A percentile compares a stretch with the other conserved stretches of the same genome.
Conservation (phyloP, 2,888 invertebrate species). For the Brenthis ino region DNA sequence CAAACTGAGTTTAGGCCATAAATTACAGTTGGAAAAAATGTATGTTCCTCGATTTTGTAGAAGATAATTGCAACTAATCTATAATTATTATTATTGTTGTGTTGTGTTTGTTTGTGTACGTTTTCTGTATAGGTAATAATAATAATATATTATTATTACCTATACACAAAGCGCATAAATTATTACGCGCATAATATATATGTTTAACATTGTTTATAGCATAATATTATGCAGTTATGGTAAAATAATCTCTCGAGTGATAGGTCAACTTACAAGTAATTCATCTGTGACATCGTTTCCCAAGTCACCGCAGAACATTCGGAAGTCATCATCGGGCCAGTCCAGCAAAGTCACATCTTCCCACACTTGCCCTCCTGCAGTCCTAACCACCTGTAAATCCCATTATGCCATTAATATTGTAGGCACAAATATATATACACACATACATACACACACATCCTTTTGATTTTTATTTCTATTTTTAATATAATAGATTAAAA, state of each 20-base stretch:
- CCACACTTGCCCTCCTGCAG: slow-evolving; percentile 97
- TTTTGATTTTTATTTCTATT: too few species aligned
- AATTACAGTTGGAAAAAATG: not conserved
- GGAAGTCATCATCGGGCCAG: slow-evolving; percentile 99
- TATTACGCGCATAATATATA: not conserved
- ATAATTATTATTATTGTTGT: too few species aligned
- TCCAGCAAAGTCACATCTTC: slow-evolving; percentile 96
- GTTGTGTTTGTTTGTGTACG: too few species aligned
- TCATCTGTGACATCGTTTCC: slow-evolving; percentile 99
- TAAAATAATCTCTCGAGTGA: not conserved
- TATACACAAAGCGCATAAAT: not conserved
- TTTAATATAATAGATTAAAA: too few species aligned
- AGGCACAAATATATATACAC: too few species aligned
- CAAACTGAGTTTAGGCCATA: too few species aligned
- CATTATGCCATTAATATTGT: not conserved
- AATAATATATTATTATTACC: too few species aligned
- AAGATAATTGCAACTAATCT: not conserved
- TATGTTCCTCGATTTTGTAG: too few species aligned
- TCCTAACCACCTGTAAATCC: slow-evolving; percentile 86
- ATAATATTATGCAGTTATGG: not conserved
- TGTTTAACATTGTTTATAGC: slow-evolving; percentile 19
- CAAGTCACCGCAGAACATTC: slow-evolving; percentile 99
- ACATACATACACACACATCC: too few species aligned
- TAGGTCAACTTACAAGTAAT: slow-evolving; percentile 82
- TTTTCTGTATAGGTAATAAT: too few species aligned